Evolutionary conservation across 2,113 vertebrate species (phyloP).

Genomic region (Amia ocellicauda): DNA sequence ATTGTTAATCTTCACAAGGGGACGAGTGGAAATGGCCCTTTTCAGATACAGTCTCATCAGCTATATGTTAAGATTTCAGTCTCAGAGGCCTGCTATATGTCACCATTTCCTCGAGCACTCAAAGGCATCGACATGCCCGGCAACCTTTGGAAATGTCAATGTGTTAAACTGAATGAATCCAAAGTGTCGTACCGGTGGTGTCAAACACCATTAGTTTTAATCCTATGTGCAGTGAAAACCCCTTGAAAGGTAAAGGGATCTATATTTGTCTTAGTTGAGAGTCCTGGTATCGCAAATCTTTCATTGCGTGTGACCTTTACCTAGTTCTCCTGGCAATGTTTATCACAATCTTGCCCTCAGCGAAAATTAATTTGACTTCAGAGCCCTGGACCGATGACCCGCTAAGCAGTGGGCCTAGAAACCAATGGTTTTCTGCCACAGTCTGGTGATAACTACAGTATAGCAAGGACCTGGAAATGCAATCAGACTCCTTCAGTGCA

Average conservation of each 20-base stretch:
- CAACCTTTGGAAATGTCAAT: conserved; percentile 74
- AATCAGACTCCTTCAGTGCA: too few species aligned
- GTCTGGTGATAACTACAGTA: too few species aligned
- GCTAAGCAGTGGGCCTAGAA: conserved; percentile 16
- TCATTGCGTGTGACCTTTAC: conserved; percentile 22
- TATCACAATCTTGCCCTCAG: conserved; percentile 9
- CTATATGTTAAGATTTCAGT: conserved; percentile 47
- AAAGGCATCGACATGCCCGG: conserved; percentile 36
- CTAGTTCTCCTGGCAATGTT: conserved; percentile 2
- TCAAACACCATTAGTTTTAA: conserved; percentile 71
- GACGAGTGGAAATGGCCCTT: conserved; percentile 41
- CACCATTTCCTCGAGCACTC: conserved; percentile 47
- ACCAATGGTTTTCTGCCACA: not conserved
- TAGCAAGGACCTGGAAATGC: too few species aligned
- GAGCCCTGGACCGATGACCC: conserved; percentile 2
- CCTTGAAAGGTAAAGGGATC: conserved; percentile 62
- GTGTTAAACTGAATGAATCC: conserved; percentile 56
- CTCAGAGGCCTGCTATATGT: conserved; percentile 46
- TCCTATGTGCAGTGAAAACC: conserved; percentile 61
- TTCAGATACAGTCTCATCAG: conserved; percentile 30
- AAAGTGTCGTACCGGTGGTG: conserved; percentile 53
- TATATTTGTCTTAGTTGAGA: conserved; percentile 48
- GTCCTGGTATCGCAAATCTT: conserved; percentile 49
- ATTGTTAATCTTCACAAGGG: conserved; percentile 45
- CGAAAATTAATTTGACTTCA: conserved; percentile 13